A percentile compares a stretch with the other conserved stretches of the same genome.
Evolutionary conservation across 1,140 invertebrate genomes (phyloP).

Genomic region (Bombus waltoni): DNA sequence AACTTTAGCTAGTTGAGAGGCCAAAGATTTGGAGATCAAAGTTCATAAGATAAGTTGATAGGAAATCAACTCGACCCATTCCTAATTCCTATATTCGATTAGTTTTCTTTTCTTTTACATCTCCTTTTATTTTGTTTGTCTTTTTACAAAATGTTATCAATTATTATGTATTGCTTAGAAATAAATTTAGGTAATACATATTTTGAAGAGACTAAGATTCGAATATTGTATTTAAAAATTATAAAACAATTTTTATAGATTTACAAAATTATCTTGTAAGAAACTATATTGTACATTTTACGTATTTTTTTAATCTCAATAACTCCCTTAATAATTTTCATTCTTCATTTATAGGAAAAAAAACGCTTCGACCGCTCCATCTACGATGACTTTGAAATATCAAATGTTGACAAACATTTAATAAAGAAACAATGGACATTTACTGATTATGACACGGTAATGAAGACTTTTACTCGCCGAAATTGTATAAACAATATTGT

Average conservation of each 20-base stretch:
- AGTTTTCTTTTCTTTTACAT: conserved; percentile 11
- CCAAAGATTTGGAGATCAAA: conserved; percentile 72
- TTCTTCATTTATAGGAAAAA: conserved; percentile 61
- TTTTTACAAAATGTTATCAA: not conserved
- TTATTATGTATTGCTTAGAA: not conserved
- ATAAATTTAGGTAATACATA: not conserved
- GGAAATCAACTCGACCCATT: conserved; percentile 39
- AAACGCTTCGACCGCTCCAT: conserved; percentile 72
- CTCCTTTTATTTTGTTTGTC: not conserved
- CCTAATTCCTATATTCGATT: conserved; percentile 34
- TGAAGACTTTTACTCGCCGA: not conserved
- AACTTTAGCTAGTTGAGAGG: conserved; percentile 12
- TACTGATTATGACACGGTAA: conserved; percentile 73
- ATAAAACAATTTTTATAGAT: not conserved
- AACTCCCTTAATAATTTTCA: not conserved
- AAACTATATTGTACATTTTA: not conserved
- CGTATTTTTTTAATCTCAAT: not conserved
- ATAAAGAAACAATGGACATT: conserved; percentile 65
- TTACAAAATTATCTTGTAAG: not conserved
- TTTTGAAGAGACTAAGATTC: not conserved
- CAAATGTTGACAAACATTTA: not conserved
- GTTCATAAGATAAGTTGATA: conserved; percentile 71
- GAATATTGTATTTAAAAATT: not conserved
- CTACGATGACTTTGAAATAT: conserved; percentile 26
- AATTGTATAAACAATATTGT: not conserved